Evolutionary conservation across 2,888 invertebrate species (phyloP), one percentile per base, ranked within the genome.

Genomic region (Nomada fabriciana): DNA sequence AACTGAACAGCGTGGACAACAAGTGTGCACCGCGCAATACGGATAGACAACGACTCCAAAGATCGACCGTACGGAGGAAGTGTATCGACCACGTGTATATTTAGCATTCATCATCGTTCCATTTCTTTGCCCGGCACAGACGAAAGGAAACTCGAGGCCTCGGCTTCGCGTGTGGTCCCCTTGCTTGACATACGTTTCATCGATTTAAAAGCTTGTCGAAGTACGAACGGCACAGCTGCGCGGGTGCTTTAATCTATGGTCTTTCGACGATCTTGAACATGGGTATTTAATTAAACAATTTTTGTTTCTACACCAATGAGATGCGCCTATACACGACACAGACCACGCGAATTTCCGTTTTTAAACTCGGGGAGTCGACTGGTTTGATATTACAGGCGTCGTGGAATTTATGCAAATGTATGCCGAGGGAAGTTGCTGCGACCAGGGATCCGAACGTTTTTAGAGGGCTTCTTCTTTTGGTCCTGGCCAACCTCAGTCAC

Each of bases 1-100:
- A 23, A 9, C 13, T 3, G 15, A 13, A 25, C 15, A 10, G 74
- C 47, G 74, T 60, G 7, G 55, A 61, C 20, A 53, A 53, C 61
- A 69, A 75, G 68, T 20, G 68, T 36, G 60, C 50, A 52, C 25
- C 29, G 36, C 20, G 20, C n/a, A 15, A 7, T 20, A 7, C 42
- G 43, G 25, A 25, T 43, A 15, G 42, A 7, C 53, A 42, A 63
- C 65, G 63, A 67, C 18, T 18, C 15, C 2, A 47, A 43, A 25
- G 47, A 47, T 59, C 20, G 13, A 10, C 42, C 5, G 53, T 42
- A 15, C 52, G 18, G 57, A 23, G 71, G 65, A 65, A 64, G 50
- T 70, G 71, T 52, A 76, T 76, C 71, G 71, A 57, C 29, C 60
- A 67, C 47, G 67, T 55, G 67, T n/a, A 15, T 50, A 78, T 68